Conservation (phyloP, 2,888 invertebrate species). For the Trichogramma dendrolimi region DNA sequence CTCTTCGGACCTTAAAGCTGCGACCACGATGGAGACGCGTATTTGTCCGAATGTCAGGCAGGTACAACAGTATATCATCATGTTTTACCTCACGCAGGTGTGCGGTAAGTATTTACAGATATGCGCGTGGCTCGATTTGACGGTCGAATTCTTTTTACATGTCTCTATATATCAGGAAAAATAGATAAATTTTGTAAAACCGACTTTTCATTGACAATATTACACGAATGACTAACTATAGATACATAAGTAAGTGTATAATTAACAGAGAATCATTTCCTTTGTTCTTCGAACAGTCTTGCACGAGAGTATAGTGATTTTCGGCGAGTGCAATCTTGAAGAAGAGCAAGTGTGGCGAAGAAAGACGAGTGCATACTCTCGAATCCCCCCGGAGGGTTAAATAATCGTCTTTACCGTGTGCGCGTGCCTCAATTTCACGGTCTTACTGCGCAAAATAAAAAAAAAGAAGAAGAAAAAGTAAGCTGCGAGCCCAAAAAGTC, state of each 20-base stretch:
- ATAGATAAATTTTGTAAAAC: too few species aligned
- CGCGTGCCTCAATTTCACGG: slow-evolving; percentile 35
- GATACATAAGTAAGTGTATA: too few species aligned
- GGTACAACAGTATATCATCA: neutral
- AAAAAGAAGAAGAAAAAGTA: too few species aligned
- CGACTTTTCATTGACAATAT: too few species aligned
- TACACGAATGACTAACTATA: too few species aligned
- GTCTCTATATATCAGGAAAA: too few species aligned
- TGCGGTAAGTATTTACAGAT: neutral
- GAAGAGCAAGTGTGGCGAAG: neutral
- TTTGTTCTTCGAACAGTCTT: slow-evolving; percentile 4
- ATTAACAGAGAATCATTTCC: neutral
- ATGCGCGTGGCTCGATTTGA: too few species aligned
- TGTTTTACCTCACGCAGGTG: neutral
- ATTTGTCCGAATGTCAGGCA: too few species aligned
- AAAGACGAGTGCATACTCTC: neutral
- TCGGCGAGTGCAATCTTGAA: neutral
- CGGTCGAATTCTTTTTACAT: too few species aligned
- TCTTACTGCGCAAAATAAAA: slow-evolving; percentile 5
- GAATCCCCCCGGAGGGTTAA: neutral
- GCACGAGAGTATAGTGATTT: neutral
- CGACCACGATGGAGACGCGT: too few species aligned
- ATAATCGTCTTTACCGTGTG: slow-evolving; percentile 9
- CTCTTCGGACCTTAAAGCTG: too few species aligned
- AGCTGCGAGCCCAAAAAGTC: slow-evolving; percentile 23